Percentiles rank a stretch among this genome's conserved stretches.
Conservation (phyloP, 2,113 vertebrate genomes). For the Eulacestoma nigropectus region DNA sequence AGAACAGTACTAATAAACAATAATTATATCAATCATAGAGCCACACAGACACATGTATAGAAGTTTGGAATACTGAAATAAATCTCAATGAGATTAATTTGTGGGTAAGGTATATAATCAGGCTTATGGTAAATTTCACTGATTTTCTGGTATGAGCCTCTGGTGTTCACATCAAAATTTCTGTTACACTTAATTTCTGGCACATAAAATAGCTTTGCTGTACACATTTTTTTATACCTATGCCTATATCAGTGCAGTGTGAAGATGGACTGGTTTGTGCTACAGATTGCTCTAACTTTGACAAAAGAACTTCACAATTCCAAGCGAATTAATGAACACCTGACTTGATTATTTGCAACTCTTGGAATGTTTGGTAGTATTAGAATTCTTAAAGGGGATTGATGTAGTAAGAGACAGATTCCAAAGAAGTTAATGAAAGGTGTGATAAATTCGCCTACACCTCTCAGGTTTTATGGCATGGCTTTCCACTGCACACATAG, state of each 20-base stretch:
- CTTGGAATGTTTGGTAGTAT: background rate
- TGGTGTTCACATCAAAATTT: background rate
- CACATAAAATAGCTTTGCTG: background rate
- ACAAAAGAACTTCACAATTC: background rate
- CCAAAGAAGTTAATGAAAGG: background rate
- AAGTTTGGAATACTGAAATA: constrained; percentile 1
- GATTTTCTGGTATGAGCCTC: background rate
- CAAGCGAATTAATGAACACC: background rate
- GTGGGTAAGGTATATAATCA: background rate
- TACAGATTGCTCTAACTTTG: background rate
- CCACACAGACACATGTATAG: background rate
- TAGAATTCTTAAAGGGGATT: background rate
- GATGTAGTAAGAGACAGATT: background rate
- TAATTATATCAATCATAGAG: constrained; percentile 23
- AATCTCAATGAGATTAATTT: constrained; percentile 14
- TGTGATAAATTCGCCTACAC: background rate
- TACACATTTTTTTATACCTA: background rate
- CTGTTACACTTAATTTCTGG: background rate
- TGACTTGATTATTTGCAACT: background rate
- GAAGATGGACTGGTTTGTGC: background rate
- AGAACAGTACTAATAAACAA: background rate
- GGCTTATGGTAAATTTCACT: background rate
- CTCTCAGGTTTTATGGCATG: background rate
- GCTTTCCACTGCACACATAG: background rate
- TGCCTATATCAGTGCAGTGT: background rate